Base-by-base conservation (phyloP, 2,888 invertebrate species). In the Parelbella ahira region DNA sequence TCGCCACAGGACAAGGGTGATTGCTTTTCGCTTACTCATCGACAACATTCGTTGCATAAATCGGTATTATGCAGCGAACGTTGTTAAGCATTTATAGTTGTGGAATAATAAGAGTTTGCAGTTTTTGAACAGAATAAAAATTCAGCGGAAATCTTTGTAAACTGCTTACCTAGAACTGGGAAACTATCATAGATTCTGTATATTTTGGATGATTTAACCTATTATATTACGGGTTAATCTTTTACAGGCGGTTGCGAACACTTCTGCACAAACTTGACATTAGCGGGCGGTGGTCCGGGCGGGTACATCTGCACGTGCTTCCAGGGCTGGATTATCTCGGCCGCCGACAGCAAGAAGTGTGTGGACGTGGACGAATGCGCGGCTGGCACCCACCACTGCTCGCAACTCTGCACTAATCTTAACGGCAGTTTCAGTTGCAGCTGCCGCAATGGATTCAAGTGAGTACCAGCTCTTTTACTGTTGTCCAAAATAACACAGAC, bases 301-400 rank as follows among this genome's bases (percentile, higher is more conserved):
- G 97, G 97, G 1, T 97, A 95, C 80, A 94, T 97, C 60, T 98
- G 98, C 74, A 92, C 93, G 20, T 98, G 98, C 76, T 93, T 92
- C 75, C 89, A 92, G 6, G 97, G 97, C 12, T 97, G 93, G 79
- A 94, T 95, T 57, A 94, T 94, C 45, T 91, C 94, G 1, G 88
- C 90, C 23, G 91, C 90, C 2, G 95, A 96, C 72, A 91, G 93
- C 48, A 97, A 97, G 80, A 90, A 91, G 49, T 97, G 97, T 68
- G 86, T 92, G 49, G 98, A 98, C 72, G 90, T 97, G 7, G 93
- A 98, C 77, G 98, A 98, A 78, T 98, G 98, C 67, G 87, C 89
- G 0, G 90, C 91, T 9, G 94, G 95, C 42, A 90, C 89, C 11
- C 95, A 96, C 77, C 93, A 94, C 48, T 99, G 99, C 83, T 96